Conservation (phyloP, 2,888 invertebrate genomes). For the Orchestes rusci region DNA sequence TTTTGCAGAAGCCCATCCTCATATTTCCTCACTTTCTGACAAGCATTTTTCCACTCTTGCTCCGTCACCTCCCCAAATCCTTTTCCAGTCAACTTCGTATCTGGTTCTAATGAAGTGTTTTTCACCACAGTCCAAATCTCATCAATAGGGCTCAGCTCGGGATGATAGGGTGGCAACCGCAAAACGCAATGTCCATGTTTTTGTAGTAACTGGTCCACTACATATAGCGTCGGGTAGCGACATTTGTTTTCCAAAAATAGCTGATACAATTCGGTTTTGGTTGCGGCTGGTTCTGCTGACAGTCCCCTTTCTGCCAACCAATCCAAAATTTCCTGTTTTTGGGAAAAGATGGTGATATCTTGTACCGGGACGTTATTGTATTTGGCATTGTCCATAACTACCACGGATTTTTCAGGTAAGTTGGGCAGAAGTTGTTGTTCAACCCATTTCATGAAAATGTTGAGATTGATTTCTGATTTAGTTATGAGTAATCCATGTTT, state of each 20-base stretch:
- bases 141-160: neutral
- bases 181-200: neutral
- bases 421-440: too few relatives aligned
- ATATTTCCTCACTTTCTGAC: constrained; percentile 2
- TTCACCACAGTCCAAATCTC: constrained; percentile 7
- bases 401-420: too few relatives aligned
- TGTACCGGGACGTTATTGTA: too few relatives aligned
- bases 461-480: too few relatives aligned
- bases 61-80: neutral
- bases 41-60: constrained; percentile 6
- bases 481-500: too few relatives aligned
- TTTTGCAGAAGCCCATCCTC: constrained; percentile 2
- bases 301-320: too few relatives aligned
- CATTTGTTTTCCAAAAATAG: neutral
- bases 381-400: too few relatives aligned
- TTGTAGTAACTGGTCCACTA: neutral
- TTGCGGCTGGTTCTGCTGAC: too few relatives aligned
- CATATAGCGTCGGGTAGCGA: neutral
- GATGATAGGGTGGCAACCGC: neutral
- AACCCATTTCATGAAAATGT: too few relatives aligned
- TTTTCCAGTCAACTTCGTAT: constrained; percentile 1
- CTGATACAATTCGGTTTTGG: neutral
- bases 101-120: constrained; percentile 6
- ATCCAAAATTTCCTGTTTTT: too few relatives aligned
- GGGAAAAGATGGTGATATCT: too few relatives aligned